phyloP scores from a whole-genome alignment of 1,140 invertebrate genomes.

The Leucophenga varia region DNA sequence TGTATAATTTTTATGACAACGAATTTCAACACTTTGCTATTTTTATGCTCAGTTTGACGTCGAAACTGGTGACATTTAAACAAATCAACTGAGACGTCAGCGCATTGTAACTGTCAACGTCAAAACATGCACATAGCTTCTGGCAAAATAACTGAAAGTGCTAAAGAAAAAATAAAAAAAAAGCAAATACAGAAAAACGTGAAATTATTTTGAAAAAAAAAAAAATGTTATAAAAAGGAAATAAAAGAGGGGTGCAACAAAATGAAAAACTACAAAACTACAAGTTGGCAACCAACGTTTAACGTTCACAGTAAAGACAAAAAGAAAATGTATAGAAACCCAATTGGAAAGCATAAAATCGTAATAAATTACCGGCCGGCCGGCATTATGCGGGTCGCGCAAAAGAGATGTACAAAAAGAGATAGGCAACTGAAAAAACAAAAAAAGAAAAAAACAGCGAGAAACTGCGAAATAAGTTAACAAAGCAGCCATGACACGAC shows the following conservation, averaged over 20 bases:
- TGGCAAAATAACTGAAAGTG: slow-evolving; percentile 29
- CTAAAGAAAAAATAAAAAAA: slow-evolving; percentile 13
- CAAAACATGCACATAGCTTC: too few species aligned
- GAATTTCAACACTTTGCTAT: slow-evolving; percentile 18
- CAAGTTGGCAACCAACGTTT: too few species aligned
- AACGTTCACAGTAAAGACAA: too few species aligned
- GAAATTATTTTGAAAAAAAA: too few species aligned
- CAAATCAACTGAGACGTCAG: slow-evolving; percentile 52
- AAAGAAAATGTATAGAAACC: slow-evolving; percentile 2
- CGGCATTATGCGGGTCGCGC: slow-evolving; percentile 31
- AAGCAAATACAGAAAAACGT: background rate
- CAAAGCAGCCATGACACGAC: slow-evolving; percentile 18
- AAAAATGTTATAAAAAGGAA: too few species aligned
- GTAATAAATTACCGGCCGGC: slow-evolving; percentile 45
- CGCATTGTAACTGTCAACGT: slow-evolving; percentile 48
- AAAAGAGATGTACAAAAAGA: too few species aligned
- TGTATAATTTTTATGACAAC: too few species aligned
- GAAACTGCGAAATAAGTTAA: too few species aligned
- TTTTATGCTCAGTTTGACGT: too few species aligned
- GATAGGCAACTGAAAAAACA: too few species aligned
- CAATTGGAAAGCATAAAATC: slow-evolving; percentile 21
- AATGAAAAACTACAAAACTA: slow-evolving; percentile 39
- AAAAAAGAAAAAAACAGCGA: too few species aligned
- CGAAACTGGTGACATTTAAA: slow-evolving; percentile 44
- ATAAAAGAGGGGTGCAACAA: slow-evolving; percentile 24